Conservation (phyloP, 2,888 invertebrate genomes). For the Teleiodes luculella region DNA sequence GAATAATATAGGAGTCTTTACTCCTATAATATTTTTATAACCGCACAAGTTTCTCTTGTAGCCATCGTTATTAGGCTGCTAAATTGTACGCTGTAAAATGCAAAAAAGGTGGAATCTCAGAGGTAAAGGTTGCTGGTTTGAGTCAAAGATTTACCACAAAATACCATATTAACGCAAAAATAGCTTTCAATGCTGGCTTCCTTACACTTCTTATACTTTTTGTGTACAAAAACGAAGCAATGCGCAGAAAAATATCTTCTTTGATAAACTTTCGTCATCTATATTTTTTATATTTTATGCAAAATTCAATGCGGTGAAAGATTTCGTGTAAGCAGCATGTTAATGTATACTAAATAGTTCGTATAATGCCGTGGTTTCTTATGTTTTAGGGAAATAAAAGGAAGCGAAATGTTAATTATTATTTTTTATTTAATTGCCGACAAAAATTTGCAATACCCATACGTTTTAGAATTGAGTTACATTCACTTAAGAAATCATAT, state of each 20-base stretch:
- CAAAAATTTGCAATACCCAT: no score
- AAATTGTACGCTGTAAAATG: conserved; percentile 64
- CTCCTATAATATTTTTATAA: conserved; percentile 28
- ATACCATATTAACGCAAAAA: no score
- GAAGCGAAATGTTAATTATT: conserved; percentile 5
- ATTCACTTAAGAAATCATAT: no score
- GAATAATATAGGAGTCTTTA: conserved; percentile 38
- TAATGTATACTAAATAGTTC: conserved; percentile 21
- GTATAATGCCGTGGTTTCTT: conserved; percentile 14
- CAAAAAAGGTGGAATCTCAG: conserved; percentile 50
- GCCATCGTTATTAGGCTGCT: conserved; percentile 53
- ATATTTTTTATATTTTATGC: not conserved
- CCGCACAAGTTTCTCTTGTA: conserved; percentile 45
- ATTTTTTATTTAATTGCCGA: no score
- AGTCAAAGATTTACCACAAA: conserved; percentile 20
- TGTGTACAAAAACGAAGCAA: not conserved
- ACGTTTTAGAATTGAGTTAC: no score
- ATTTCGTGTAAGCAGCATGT: conserved; percentile 28
- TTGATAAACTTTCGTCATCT: not conserved
- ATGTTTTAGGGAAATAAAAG: not conserved
- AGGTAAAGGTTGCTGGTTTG: conserved; percentile 20
- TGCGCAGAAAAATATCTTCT: not conserved
- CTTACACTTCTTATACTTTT: not conserved
- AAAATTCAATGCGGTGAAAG: conserved; percentile 25
- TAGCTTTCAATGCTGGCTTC: not conserved